Evolutionary conservation across 2,113 vertebrate genomes (phyloP).

Genomic region (Sapayoa aenigma): DNA sequence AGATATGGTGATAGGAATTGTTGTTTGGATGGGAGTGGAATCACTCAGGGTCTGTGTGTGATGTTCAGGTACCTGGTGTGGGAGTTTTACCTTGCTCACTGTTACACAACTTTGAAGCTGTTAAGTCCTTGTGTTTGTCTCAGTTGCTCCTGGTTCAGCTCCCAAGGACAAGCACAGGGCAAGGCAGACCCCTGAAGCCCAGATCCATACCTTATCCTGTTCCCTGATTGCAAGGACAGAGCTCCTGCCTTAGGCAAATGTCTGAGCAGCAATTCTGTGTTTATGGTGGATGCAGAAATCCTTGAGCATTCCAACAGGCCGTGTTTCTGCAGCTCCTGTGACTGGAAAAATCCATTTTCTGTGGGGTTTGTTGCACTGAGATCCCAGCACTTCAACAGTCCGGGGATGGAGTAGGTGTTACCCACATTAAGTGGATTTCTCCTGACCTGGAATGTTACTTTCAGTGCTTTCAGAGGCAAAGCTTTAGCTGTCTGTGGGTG

Average conservation of each 20-base stretch:
- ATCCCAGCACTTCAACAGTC: neutral
- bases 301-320: neutral
- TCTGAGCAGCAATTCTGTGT: neutral
- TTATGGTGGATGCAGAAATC: neutral
- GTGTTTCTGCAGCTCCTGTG: neutral
- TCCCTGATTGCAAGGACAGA: neutral
- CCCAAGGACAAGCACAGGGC: neutral
- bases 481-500: neutral
- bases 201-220: neutral
- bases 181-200: neutral
- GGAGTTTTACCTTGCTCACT: neutral
- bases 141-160: neutral
- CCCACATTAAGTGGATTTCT: neutral
- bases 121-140: neutral
- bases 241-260: neutral
- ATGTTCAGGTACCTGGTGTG: rapidly evolving
- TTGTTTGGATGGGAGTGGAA: neutral
- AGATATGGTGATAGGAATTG: neutral
- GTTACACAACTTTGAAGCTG: neutral
- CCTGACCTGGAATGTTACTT: neutral
- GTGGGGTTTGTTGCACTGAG: neutral
- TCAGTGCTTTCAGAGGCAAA: neutral
- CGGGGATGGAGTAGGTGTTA: neutral
- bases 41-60: neutral
- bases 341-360: neutral